These are phyloP conservation scores for Oeneis ivallda DNA, from an alignment of 2,888 invertebrate species.

Conservation along the genomic window DNA sequence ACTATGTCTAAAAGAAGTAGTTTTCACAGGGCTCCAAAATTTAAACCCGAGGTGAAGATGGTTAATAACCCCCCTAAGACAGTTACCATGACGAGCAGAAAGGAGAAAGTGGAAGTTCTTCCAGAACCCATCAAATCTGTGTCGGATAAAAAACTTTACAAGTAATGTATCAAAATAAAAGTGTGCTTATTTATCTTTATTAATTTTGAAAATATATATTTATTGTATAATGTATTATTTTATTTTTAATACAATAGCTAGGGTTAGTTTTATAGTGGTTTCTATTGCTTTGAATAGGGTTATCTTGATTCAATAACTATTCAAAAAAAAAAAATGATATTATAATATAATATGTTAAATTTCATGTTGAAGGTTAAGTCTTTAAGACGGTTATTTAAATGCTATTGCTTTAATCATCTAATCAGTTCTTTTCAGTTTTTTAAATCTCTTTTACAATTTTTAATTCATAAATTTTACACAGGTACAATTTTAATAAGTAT, in stretches of 20 bases:
- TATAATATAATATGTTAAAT: no score
- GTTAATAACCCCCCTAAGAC: slow-evolving; percentile 51
- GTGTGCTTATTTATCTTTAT: not conserved
- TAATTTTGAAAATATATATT: not conserved
- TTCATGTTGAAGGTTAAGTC: no score
- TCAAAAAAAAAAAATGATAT: no score
- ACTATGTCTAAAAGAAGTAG: slow-evolving; percentile 71
- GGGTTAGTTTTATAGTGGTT: not conserved
- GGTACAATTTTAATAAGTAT: no score
- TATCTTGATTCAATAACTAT: not conserved
- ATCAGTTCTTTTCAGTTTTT: not conserved
- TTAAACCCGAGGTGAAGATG: slow-evolving; percentile 68
- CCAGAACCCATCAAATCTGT: slow-evolving; percentile 86
- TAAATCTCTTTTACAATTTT: not conserved
- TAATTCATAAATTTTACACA: not conserved
- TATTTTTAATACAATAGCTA: not conserved
- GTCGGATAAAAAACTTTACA: slow-evolving; percentile 90
- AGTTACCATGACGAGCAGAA: slow-evolving; percentile 50
- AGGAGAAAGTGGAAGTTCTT: slow-evolving; percentile 73
- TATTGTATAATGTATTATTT: not conserved
- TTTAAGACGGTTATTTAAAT: not conserved
- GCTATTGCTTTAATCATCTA: not conserved
- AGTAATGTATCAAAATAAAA: slow-evolving; percentile 66
- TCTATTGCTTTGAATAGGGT: not conserved
- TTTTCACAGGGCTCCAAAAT: slow-evolving; percentile 65